Conservation (phyloP, 2,113 vertebrate genomes). For the Myotis yumanensis region DNA sequence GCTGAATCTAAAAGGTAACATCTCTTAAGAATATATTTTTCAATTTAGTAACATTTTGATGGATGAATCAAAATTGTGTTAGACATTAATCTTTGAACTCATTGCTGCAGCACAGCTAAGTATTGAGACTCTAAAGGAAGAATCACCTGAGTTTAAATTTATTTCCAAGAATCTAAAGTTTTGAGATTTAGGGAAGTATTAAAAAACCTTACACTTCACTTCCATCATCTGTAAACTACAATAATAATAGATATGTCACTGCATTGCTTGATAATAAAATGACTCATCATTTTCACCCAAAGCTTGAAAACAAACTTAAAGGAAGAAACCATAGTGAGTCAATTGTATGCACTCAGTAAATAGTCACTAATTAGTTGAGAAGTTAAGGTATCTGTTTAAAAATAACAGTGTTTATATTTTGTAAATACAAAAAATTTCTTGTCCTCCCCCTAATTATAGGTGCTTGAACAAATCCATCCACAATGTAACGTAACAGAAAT, state of each 20-base stretch:
- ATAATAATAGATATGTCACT: background rate
- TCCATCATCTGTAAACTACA: background rate
- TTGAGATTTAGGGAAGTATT: background rate
- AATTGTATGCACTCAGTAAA: background rate
- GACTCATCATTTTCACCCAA: background rate
- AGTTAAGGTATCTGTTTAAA: background rate
- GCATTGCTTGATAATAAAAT: background rate
- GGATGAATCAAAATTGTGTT: background rate
- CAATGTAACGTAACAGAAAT: background rate
- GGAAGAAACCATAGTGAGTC: background rate
- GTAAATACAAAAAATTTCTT: background rate
- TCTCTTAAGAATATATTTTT: slow-evolving; percentile 50
- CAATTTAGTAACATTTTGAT: slow-evolving; percentile 35
- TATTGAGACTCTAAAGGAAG: background rate
- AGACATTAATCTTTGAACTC: slow-evolving; percentile 42
- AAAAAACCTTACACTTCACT: background rate
- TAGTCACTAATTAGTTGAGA: background rate
- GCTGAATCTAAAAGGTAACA: slow-evolving; percentile 35
- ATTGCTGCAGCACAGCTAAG: background rate
- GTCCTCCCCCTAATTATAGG: background rate
- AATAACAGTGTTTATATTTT: background rate
- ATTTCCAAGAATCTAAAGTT: background rate
- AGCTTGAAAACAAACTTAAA: background rate
- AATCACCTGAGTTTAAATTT: background rate
- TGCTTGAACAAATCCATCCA: background rate